phyloP scores from a whole-genome alignment of 1,140 invertebrate genomes.

The fruit fly (Drosophila melanogaster) region DNA sequence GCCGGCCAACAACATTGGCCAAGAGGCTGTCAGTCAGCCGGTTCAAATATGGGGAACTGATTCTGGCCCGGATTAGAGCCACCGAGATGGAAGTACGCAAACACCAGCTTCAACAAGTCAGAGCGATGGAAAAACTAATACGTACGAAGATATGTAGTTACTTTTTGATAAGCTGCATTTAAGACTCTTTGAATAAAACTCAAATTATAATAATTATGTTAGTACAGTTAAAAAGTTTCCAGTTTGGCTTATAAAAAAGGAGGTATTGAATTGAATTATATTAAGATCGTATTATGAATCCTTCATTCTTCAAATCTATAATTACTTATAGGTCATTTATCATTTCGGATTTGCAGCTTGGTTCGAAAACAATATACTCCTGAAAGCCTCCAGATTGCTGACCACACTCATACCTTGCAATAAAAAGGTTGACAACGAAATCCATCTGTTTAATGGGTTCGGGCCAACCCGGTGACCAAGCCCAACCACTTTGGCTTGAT shows the following conservation, averaged over 20 bases:
- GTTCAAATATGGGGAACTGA: conserved; percentile 22
- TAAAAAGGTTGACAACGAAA: conserved; percentile 73
- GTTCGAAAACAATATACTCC: conserved; percentile 10
- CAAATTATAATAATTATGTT: too few relatives aligned
- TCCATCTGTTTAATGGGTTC: conserved; percentile 79
- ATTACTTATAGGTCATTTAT: too few relatives aligned
- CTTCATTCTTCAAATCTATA: too few relatives aligned
- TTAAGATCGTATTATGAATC: too few relatives aligned
- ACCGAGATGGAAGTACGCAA: conserved; percentile 5
- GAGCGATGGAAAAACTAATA: not conserved
- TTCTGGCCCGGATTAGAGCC: conserved; percentile 12
- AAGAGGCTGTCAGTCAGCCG: conserved; percentile 54
- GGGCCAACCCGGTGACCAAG: conserved; percentile 18
- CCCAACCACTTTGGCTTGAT: conserved; percentile 18
- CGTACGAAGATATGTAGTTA: not conserved
- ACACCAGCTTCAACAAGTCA: conserved; percentile 50
- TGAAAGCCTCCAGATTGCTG: not conserved
- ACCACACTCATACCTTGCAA: conserved; percentile 28
- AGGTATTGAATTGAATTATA: too few relatives aligned
- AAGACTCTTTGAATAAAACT: not conserved
- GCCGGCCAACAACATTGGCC: conserved; percentile 30
- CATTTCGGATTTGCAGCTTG: not conserved
- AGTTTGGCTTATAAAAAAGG: too few relatives aligned
- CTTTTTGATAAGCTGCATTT: not conserved
- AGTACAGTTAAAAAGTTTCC: too few relatives aligned